Conservation (phyloP, 2,888 invertebrate genomes). For the Oxytorus armatus region DNA sequence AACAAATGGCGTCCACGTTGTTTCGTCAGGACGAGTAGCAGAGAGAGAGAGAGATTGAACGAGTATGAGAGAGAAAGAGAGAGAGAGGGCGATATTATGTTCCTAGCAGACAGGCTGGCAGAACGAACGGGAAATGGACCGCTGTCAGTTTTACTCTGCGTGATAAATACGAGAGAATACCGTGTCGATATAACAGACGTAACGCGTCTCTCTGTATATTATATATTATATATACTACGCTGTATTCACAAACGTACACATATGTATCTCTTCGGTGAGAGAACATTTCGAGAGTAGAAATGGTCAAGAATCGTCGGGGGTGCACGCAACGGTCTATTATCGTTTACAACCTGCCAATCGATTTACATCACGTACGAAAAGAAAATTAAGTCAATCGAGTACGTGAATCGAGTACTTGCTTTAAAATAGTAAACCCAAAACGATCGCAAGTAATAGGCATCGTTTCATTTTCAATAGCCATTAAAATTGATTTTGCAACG, state of each 20-base stretch:
- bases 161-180: constrained; percentile 80
- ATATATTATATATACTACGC: not conserved
- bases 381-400: too few relatives aligned
- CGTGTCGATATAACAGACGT: constrained; percentile 70
- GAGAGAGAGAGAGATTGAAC: constrained; percentile 18
- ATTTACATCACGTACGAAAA: too few relatives aligned
- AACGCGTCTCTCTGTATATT: constrained; percentile 40
- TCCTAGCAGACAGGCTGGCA: constrained; percentile 79
- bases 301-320: not conserved
- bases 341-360: not conserved
- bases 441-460: too few relatives aligned
- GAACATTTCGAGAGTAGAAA: not conserved
- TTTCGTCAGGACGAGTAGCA: constrained; percentile 81
- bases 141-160: constrained; percentile 83
- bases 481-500: too few relatives aligned
- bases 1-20: constrained; percentile 84
- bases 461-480: too few relatives aligned
- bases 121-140: constrained; percentile 83
- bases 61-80: not conserved
- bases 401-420: too few relatives aligned
- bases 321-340: not conserved
- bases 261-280: constrained; percentile 1
- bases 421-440: too few relatives aligned
- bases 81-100: constrained; percentile 54
- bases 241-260: not conserved